Evolutionary conservation across 1,140 invertebrate species (phyloP).

Genomic region (Eurosta solidaginis): DNA sequence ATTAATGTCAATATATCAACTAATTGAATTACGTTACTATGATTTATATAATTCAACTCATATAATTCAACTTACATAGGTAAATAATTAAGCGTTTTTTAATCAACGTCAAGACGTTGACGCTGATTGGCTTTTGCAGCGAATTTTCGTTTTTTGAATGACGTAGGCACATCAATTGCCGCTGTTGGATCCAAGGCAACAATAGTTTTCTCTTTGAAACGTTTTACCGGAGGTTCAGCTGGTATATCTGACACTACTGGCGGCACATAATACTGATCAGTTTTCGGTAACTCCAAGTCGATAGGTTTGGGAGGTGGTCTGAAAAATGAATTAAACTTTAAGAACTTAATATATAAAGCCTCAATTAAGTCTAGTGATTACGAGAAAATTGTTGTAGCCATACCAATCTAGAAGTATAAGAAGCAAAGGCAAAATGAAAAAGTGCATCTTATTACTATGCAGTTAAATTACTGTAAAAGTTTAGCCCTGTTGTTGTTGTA

Average conservation of each 20-base stretch:
- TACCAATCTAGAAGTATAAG: no score
- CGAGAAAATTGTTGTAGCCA: no score
- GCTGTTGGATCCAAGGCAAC: conserved; percentile 61
- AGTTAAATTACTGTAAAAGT: no score
- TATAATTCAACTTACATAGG: neutral
- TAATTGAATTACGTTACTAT: no score
- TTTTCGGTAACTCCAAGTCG: conserved; percentile 67
- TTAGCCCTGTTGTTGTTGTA: no score
- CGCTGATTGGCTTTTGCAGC: conserved; percentile 64
- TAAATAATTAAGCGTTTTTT: neutral
- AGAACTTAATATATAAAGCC: neutral
- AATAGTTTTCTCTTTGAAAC: conserved; percentile 71
- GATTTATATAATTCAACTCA: no score
- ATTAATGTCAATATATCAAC: no score
- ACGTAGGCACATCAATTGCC: conserved; percentile 48
- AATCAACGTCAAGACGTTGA: conserved; percentile 63
- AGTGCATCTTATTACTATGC: no score
- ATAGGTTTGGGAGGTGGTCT: conserved; percentile 54
- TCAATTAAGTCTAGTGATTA: no score
- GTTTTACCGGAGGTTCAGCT: conserved; percentile 60
- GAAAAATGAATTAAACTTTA: conserved; percentile 16
- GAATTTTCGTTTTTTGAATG: conserved; percentile 72
- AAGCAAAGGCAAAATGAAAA: no score
- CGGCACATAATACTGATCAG: conserved; percentile 51
- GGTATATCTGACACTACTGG: conserved; percentile 49